Evolutionary conservation across 2,888 invertebrate species (phyloP), one percentile per base, ranked within the genome.

Genomic region (Petrolisthes manimaculis): DNA sequence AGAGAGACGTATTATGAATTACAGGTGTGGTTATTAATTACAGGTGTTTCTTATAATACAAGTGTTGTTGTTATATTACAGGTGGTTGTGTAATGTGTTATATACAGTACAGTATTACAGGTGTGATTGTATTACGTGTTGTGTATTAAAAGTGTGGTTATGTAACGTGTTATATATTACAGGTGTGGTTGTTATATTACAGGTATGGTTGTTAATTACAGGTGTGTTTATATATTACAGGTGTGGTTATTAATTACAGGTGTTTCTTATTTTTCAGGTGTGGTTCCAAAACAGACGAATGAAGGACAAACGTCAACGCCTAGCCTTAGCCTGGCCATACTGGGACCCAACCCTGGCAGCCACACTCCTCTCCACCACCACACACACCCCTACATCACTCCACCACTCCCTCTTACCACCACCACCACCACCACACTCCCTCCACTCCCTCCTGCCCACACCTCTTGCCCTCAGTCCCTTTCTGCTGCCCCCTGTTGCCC

Each of bases 211-310:
- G 37, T 37, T 37, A 2, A 37, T 37, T 37, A 37, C 37, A 37
- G 37, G 37, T 37, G 37, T 37, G 37, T 0, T 37, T 37, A 37
- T 37, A 2, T 37, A 37, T 37, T 37, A 37, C 37, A 37, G 37
- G 37, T 37, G 37, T 37, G 0, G 37, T 37, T n/a, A 67, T 37
- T 37, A 2, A 37, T 37, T 37, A 37, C 37, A 37, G 37, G 37
- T 37, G 37, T 37, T 0, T 0, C 2, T 37, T n/a, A 56, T 61
- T 9, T 74, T 87, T 5, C 87, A 89, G 89, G 89, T 91, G 67
- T 91, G 91, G 91, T 91, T 91, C 77, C 91, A 91, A 83, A 91
- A 91, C 86, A 84, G 91, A 4, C 82, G 91, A 4, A 91, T 91
- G 91, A 91, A 91, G 79, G 91, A 91, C 85, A 91, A 91, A 74